Base-by-base conservation (phyloP, 2,797 vertebrate species). In the Sebastes itinus region DNA sequence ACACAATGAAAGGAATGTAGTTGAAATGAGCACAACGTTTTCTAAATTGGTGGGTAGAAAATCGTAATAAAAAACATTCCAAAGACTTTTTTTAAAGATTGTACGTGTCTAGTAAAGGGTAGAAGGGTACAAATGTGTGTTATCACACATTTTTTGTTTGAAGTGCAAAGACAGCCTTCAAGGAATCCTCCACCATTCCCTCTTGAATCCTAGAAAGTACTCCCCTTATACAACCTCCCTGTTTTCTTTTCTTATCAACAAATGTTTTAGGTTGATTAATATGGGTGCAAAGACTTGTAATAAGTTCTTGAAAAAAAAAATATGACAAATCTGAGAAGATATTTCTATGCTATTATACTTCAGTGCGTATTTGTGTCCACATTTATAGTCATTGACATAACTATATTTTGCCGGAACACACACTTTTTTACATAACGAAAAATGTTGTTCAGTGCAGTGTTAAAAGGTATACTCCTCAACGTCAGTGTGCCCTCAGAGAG, bases 161-260 rank as follows among this genome's bases (percentile, higher is more conserved):
- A 79, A 83, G 83, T 92, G 92, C 92, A 95, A 94, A 91, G 91
- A 94, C 90, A 91, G 87, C 91, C 90, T 92, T 93, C 80, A 87
- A 88, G 56, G 81, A 90, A 87, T 95, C 95, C 95, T 95, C 95
- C 94, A 96, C 94, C 95, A 95, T 96, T 96, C 94, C 94, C 95
- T 72, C 88, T 87, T 88, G 60, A 86, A 90, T 87, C 63, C 63
- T 81, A 80, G 86, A 92, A 78, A 81, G 80, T 81, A 72, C 66
- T 63, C 72, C 74, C 32, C 32, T 68, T 82, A 88, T 84, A 56
- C 64, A 81, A 84, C 61, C 61, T 78, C 76, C 64, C 75, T 78
- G 13, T 86, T 88, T 85, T 90, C 11, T 87, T 90, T 87, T 88
- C 58, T 77, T 83, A 77, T 76, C 63, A 73, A 77, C 79, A 85